A percentile compares a stretch with the other conserved stretches of the same genome.
phyloP scores from a whole-genome alignment of 2,797 vertebrate species.

The Capromys pilorides region DNA sequence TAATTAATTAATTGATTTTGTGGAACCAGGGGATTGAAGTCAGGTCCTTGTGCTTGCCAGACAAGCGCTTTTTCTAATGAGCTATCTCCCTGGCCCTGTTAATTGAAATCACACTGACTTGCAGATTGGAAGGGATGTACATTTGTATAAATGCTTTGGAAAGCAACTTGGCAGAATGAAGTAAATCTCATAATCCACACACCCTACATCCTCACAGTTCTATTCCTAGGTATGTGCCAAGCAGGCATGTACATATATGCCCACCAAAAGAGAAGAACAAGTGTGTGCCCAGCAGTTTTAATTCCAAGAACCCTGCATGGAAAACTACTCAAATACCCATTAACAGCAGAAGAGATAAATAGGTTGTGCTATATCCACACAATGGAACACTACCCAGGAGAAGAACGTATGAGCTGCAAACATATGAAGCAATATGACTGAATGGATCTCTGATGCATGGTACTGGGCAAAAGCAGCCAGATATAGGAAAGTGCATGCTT shows the following conservation, averaged over 20 bases:
- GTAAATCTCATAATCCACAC: not conserved
- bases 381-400: not conserved
- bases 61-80: too few relatives aligned
- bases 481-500: not conserved
- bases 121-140: not conserved
- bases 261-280: not conserved
- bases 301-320: accelerated
- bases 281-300: too few relatives aligned
- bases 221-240: not conserved
- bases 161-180: not conserved
- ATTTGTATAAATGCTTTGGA: not conserved
- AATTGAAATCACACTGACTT: not conserved
- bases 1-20: too few relatives aligned
- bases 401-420: not conserved
- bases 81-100: not conserved
- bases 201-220: not conserved
- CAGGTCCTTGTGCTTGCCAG: too few relatives aligned
- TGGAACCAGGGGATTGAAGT: too few relatives aligned
- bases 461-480: not conserved
- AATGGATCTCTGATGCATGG: not conserved
- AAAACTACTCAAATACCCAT: not conserved
- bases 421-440: accelerated
- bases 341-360: accelerated
- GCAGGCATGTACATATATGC: accelerated
- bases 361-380: not conserved